A percentile compares a stretch with the other conserved stretches of the same genome.
phyloP scores from a whole-genome alignment of 2,113 vertebrate species.

The Lota lota region DNA sequence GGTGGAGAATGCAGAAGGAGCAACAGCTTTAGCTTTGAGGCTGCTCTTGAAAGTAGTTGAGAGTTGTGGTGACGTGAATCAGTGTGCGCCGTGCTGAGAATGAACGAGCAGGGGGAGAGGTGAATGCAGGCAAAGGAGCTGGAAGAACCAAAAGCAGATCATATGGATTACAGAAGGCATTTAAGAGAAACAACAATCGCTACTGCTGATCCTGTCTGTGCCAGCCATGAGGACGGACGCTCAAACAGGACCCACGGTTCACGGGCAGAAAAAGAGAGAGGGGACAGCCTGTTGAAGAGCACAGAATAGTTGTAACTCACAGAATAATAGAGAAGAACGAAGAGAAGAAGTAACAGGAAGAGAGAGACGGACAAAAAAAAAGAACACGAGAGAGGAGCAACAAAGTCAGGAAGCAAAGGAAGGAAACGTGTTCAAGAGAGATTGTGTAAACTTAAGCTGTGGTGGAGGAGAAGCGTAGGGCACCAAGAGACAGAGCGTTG shows the following conservation, averaged over 20 bases:
- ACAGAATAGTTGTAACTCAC: too few relatives aligned
- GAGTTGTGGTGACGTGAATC: constrained; percentile 12
- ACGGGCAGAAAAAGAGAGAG: background rate
- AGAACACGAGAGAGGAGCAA: background rate
- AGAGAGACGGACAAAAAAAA: background rate
- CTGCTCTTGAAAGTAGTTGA: constrained; percentile 15
- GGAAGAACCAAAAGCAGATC: background rate
- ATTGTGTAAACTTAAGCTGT: background rate
- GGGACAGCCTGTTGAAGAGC: background rate
- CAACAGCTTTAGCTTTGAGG: constrained; percentile 34
- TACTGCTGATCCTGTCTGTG: background rate
- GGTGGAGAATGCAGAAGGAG: constrained; percentile 43
- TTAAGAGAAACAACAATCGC: background rate
- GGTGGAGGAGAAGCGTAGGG: background rate
- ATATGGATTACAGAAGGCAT: background rate
- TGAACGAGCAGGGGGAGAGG: background rate
- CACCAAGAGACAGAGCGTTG: background rate
- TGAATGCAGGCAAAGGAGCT: background rate
- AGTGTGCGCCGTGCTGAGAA: constrained; percentile 4
- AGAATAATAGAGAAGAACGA: background rate
- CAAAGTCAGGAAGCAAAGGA: background rate
- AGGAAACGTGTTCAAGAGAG: background rate
- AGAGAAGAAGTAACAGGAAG: background rate
- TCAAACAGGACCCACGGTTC: too few relatives aligned
- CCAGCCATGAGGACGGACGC: background rate